A percentile compares a stretch with the other conserved stretches of the same genome.
Conservation (phyloP, 1,140 invertebrate species). For the Subanguina moxae region DNA sequence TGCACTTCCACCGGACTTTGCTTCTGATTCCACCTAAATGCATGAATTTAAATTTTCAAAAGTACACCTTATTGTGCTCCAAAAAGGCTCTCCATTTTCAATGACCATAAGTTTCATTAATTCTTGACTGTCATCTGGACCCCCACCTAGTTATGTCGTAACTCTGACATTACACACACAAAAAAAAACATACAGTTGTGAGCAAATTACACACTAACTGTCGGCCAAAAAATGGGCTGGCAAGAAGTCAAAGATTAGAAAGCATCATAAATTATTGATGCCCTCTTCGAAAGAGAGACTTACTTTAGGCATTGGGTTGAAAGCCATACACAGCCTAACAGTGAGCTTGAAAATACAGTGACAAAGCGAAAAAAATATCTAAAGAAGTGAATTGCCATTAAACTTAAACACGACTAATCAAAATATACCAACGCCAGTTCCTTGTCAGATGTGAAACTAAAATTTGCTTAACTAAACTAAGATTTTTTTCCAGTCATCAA, state of each 20-base stretch:
- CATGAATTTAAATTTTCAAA: no score
- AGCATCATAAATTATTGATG: no score
- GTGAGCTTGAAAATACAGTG: conserved; percentile 18
- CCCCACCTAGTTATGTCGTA: no score
- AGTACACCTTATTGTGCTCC: no score
- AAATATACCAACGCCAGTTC: conserved; percentile 24
- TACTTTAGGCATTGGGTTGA: conserved; percentile 34
- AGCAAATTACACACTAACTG: no score
- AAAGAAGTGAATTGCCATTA: conserved; percentile 16
- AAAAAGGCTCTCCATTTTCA: no score
- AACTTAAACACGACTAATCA: neutral
- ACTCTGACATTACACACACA: no score
- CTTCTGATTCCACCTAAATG: conserved; percentile 1
- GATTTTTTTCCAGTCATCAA: neutral
- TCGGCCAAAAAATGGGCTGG: no score
- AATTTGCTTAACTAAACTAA: conserved; percentile 2
- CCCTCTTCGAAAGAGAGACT: neutral
- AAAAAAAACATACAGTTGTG: no score
- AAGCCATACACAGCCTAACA: conserved; percentile 18
- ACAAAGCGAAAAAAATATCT: conserved; percentile 33
- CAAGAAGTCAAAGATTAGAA: no score
- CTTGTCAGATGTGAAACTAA: conserved; percentile 12
- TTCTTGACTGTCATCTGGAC: no score
- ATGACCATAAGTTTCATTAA: no score
- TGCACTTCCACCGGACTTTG: neutral